Conservation (phyloP, 2,888 invertebrate species). For the Hesperia comma region DNA sequence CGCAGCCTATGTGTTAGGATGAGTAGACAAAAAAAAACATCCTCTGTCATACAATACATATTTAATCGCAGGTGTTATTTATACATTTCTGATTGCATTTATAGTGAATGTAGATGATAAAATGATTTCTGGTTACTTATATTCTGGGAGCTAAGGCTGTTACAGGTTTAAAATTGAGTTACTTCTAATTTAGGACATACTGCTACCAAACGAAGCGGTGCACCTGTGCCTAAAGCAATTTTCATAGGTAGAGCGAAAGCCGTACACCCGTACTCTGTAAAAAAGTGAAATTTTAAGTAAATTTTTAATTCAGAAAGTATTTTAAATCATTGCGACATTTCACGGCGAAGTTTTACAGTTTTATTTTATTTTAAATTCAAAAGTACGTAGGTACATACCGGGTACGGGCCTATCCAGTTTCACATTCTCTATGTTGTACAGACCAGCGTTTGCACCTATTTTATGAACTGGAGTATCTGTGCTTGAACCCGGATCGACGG, state of each 20-base stretch:
- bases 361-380: too few species aligned
- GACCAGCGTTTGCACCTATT: constrained; percentile 72
- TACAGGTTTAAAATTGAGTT: constrained; percentile 24
- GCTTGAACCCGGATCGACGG: constrained; percentile 83
- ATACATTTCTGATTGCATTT: too few species aligned
- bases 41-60: too few species aligned
- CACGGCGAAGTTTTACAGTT: too few species aligned
- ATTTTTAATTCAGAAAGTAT: too few species aligned
- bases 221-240: constrained; percentile 85
- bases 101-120: too few species aligned
- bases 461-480: constrained; percentile 57
- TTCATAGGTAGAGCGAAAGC: constrained; percentile 86
- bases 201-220: constrained; percentile 85
- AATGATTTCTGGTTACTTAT: too few species aligned
- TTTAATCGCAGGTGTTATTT: too few species aligned
- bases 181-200: constrained; percentile 62
- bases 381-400: constrained; percentile 54
- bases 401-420: constrained; percentile 74
- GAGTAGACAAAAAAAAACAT: too few species aligned
- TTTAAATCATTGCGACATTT: not conserved
- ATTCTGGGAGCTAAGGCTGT: too few species aligned
- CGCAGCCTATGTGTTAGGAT: too few species aligned
- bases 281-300: constrained; percentile 7
- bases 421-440: constrained; percentile 86
- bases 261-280: constrained; percentile 77